A percentile compares a stretch with the other conserved stretches of the same genome.
These are phyloP conservation scores for Drosophila novamexicana DNA, from an alignment of 1,140 invertebrate genomes.

Conservation along the genomic window DNA sequence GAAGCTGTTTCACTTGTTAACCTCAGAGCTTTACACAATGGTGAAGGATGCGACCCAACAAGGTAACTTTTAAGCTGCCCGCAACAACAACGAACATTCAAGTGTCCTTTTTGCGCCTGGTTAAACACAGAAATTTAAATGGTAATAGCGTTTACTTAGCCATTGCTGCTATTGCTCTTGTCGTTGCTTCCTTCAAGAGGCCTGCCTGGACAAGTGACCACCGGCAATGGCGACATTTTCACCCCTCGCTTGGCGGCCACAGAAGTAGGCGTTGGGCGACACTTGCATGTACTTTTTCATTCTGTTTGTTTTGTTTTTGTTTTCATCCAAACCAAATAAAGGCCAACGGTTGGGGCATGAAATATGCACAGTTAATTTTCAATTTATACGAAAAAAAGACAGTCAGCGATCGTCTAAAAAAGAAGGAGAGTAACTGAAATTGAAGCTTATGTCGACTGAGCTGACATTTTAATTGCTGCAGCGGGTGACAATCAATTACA, in stretches of 20 bases:
- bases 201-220: constrained; percentile 62
- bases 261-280: not conserved
- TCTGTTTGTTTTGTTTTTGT: constrained; percentile 31
- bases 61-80: constrained; percentile 42
- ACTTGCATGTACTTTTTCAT: constrained; percentile 21
- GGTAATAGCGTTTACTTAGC: constrained; percentile 72
- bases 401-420: constrained; percentile 10
- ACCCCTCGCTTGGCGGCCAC: not conserved
- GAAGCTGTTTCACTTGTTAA: not conserved
- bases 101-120: constrained; percentile 71
- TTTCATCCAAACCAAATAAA: constrained; percentile 48
- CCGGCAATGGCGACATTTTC: constrained; percentile 16
- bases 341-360: constrained; percentile 66
- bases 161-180: constrained; percentile 39
- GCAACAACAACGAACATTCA: constrained; percentile 37
- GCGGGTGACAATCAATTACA: constrained; percentile 73
- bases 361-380: constrained; percentile 73
- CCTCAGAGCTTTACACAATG: not conserved
- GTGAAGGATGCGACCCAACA: constrained; percentile 58
- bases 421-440: constrained; percentile 27
- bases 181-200: constrained; percentile 49
- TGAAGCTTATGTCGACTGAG: constrained; percentile 30
- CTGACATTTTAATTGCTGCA: constrained; percentile 74
- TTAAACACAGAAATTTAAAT: constrained; percentile 73
- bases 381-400: constrained; percentile 39